phyloP scores from a whole-genome alignment of 2,888 invertebrate genomes.

The Catocala fraxini region DNA sequence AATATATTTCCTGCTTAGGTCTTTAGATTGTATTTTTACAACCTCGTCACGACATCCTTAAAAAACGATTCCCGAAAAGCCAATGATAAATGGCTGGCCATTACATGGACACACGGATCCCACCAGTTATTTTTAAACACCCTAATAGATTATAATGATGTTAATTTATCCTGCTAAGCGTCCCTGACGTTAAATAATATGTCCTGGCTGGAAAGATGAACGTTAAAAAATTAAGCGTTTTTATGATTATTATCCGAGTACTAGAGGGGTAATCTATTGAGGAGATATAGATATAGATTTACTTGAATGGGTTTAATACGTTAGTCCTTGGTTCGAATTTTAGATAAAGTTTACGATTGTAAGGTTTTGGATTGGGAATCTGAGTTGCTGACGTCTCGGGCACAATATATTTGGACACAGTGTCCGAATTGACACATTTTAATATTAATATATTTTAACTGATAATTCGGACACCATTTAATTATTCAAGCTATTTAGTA shows the following conservation, averaged over 20 bases:
- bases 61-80: conserved; percentile 17
- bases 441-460: no score
- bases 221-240: conserved; percentile 43
- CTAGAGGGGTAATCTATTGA: conserved; percentile 20
- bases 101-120: conserved; percentile 49
- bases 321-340: no score
- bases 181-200: conserved; percentile 43
- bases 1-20: conserved; percentile 1
- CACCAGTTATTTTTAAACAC: conserved; percentile 58
- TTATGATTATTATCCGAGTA: conserved; percentile 11
- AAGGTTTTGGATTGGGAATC: no score
- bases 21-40: conserved; percentile 5
- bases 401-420: no score
- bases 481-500: no score
- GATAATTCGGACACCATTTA: no score
- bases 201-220: conserved; percentile 30
- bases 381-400: no score
- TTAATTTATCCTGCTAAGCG: conserved; percentile 52
- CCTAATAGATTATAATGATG: conserved; percentile 60
- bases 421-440: no score
- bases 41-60: conserved; percentile 2
- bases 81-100: conserved; percentile 45
- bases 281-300: not conserved
- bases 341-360: no score
- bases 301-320: no score